Percentiles rank a stretch among this genome's conserved stretches.
Evolutionary conservation across 92 coral and sea anemone species (phyloP).

Genomic region (Muricea muricata): DNA sequence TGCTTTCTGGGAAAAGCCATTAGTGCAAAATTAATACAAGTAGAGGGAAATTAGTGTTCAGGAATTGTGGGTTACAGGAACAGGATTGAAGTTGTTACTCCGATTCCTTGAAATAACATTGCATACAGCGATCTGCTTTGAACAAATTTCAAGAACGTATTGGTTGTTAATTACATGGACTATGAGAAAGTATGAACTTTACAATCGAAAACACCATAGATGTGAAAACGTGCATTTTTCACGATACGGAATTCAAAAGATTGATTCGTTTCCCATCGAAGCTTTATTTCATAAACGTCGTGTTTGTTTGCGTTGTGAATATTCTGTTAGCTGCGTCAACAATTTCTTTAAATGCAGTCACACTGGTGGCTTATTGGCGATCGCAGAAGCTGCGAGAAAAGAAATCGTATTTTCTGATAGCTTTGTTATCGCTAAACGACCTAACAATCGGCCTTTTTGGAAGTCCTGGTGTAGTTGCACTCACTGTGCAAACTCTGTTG

Average conservation of each 20-base stretch:
- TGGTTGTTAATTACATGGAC: too few species aligned
- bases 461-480: neutral
- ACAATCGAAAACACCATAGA: neutral
- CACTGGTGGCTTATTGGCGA: neutral
- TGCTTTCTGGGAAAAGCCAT: too few species aligned
- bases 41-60: too few species aligned
- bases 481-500: neutral
- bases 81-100: too few species aligned
- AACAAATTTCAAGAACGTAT: too few species aligned
- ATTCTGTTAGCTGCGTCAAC: neutral
- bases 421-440: conserved; percentile 5
- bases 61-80: too few species aligned
- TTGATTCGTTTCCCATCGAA: neutral
- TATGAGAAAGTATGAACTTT: neutral
- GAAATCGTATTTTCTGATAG: neutral
- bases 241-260: neutral
- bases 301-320: neutral
- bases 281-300: neutral
- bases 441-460: neutral
- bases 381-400: neutral
- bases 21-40: too few species aligned
- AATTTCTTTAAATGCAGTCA: neutral
- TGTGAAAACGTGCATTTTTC: neutral
- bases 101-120: too few species aligned
- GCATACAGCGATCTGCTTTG: too few species aligned